Evolutionary conservation across 2,113 vertebrate genomes (phyloP).

Genomic region (Lophura nycthemera): DNA sequence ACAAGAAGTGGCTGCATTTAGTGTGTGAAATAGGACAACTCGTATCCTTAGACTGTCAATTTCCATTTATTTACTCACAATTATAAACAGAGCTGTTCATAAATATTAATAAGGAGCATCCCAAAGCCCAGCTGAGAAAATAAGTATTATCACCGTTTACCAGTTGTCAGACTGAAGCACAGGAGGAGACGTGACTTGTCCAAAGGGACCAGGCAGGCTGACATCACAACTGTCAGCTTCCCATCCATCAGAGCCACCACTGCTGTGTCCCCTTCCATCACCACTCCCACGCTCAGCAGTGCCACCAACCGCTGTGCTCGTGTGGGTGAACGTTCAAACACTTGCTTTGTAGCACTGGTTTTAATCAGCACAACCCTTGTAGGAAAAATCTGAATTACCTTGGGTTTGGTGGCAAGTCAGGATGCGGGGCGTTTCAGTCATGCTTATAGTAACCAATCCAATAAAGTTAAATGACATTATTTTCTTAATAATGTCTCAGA

Average conservation of each 20-base stretch:
- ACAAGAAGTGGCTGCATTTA: neutral
- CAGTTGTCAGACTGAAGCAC: neutral
- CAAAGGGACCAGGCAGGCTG: neutral
- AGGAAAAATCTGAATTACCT: neutral
- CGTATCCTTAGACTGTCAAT: neutral
- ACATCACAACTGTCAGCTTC: neutral
- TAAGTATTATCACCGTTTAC: neutral
- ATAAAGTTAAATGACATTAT: neutral
- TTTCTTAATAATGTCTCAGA: neutral
- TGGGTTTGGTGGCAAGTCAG: neutral
- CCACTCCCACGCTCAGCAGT: neutral
- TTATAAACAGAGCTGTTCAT: slow-evolving; percentile 16
- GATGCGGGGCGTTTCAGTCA: neutral
- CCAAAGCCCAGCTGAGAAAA: slow-evolving; percentile 42
- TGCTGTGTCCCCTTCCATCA: neutral
- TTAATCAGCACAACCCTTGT: neutral
- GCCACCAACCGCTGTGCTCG: neutral
- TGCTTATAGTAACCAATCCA: neutral
- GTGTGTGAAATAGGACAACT: slow-evolving; percentile 2
- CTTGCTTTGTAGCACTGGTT: neutral
- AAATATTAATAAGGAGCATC: slow-evolving; percentile 48
- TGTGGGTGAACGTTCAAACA: neutral
- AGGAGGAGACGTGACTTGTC: neutral
- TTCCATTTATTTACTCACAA: slow-evolving; percentile 19
- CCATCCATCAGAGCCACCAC: neutral